Base-by-base conservation (phyloP, 1,140 invertebrate genomes). In the Drosophila orosa region DNA sequence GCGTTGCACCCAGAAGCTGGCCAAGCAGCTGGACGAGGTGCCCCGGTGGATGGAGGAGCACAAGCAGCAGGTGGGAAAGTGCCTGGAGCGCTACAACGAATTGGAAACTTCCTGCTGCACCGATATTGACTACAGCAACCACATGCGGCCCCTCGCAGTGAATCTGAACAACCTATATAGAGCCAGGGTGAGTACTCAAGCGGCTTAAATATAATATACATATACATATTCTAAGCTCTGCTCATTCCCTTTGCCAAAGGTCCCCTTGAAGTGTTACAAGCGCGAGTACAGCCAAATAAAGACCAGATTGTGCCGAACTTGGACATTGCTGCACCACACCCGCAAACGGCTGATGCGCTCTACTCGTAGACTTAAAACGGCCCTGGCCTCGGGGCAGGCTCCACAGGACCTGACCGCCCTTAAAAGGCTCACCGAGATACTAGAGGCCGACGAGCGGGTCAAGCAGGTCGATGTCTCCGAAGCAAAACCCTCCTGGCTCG, bases 61-160 rank as follows among this genome's bases (percentile, higher is more conserved):
- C 1, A 31, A 59, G 17, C 19, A 60, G 9, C 15, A 42, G 19
- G 35, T n/a, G 8, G 74, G 27, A 1, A 6, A 37, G 24, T 75
- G 74, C 10, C 4, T 68, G 1, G 73, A 76, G 25, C 74, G 73
- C 17, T 39, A 42, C 24, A 22, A 27, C 1, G 40, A 76, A 7
- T 10, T 76, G 8, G 15, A 57, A 12, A 33, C 52, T 0, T 12
- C 3, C 8, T n/a, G 17, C 10, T 45, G 42, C 22, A 29, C 1
- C 19, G 33, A 35, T 13, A 2, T 17, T 0, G 50, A 72, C 22
- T 57, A 48, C 24, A 37, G 52, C 13, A 5, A 9, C 7, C 67
- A 25, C 19, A 45, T 57, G n/a, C 22, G 27, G 4, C 60, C 35
- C 19, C 22, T n/a, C 8, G 15, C 13, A 2, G 12, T 9, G 12